Conservation (phyloP, 2,113 vertebrate species). For the Meriones unguiculatus region DNA sequence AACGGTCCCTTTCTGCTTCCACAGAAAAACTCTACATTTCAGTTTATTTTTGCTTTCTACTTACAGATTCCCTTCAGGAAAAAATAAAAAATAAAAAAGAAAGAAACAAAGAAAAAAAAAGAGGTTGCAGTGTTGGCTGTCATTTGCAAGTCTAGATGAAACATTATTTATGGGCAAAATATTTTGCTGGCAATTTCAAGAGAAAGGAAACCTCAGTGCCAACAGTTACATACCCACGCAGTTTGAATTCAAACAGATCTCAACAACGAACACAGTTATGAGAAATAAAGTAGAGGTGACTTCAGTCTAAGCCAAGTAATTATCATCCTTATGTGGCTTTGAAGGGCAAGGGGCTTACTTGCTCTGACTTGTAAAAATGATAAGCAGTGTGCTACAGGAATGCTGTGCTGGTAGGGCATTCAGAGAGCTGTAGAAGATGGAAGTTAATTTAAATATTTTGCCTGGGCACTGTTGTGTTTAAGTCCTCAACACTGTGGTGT, state of each 20-base stretch:
- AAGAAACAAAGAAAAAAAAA: background rate
- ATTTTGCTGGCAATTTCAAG: conserved; percentile 80
- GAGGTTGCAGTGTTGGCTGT: conserved; percentile 45
- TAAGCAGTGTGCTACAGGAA: conserved; percentile 44
- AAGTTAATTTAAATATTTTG: conserved; percentile 59
- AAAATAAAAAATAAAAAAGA: background rate
- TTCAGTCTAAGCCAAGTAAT: conserved; percentile 75
- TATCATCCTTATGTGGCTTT: conserved; percentile 56
- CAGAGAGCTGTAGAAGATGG: conserved; percentile 20
- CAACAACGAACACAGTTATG: conserved; percentile 74
- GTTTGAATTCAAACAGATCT: conserved; percentile 76
- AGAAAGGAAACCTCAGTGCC: conserved; percentile 73
- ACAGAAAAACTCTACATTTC: conserved; percentile 4
- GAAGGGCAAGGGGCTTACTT: conserved; percentile 66
- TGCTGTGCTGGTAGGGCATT: conserved; percentile 39
- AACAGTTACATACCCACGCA: conserved; percentile 72
- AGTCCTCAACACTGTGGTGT: background rate
- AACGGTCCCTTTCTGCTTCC: background rate
- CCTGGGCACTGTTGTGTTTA: conserved; percentile 50
- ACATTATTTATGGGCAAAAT: conserved; percentile 80
- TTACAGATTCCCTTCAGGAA: conserved; percentile 48
- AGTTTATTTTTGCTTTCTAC: conserved; percentile 27
- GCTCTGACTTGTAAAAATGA: conserved; percentile 68
- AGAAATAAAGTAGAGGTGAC: conserved; percentile 75
- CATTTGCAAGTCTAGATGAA: conserved; percentile 80